Evolutionary conservation across 2,888 invertebrate genomes (phyloP).

Genomic region (Himalopsyche tibetana): DNA sequence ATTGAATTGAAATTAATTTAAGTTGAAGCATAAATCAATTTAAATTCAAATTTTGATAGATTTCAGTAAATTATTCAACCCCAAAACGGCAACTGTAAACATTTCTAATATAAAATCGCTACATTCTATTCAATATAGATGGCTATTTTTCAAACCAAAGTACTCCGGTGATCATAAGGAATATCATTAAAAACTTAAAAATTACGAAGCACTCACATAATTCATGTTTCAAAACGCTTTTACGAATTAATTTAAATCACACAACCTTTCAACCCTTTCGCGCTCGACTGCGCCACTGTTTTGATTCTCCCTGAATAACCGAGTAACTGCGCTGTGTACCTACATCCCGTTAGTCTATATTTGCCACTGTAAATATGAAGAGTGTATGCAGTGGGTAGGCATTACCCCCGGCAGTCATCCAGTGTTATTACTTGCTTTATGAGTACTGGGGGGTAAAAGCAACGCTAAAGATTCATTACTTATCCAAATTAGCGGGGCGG

Average conservation of each 20-base stretch:
- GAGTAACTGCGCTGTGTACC: constrained; percentile 37
- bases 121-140: too few relatives aligned
- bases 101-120: too few relatives aligned
- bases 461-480: constrained; percentile 60
- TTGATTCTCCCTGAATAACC: constrained; percentile 43
- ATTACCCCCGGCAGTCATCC: constrained; percentile 38
- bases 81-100: too few relatives aligned
- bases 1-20: too few relatives aligned
- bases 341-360: constrained; percentile 45
- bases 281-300: constrained; percentile 38
- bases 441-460: constrained; percentile 39
- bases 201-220: neutral
- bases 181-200: too few relatives aligned
- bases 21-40: too few relatives aligned
- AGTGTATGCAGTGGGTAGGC: constrained; percentile 31
- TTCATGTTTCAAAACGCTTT: constrained; percentile 38
- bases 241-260: constrained; percentile 42
- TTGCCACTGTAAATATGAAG: constrained; percentile 53
- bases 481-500: constrained; percentile 61
- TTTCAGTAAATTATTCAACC: too few relatives aligned
- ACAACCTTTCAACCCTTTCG: constrained; percentile 39
- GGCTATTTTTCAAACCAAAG: too few relatives aligned
- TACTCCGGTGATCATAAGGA: too few relatives aligned
- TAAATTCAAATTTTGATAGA: too few relatives aligned
- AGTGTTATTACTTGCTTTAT: constrained; percentile 41